phyloP scores from a whole-genome alignment of 2,797 vertebrate species.

The Caiman crocodilus region DNA sequence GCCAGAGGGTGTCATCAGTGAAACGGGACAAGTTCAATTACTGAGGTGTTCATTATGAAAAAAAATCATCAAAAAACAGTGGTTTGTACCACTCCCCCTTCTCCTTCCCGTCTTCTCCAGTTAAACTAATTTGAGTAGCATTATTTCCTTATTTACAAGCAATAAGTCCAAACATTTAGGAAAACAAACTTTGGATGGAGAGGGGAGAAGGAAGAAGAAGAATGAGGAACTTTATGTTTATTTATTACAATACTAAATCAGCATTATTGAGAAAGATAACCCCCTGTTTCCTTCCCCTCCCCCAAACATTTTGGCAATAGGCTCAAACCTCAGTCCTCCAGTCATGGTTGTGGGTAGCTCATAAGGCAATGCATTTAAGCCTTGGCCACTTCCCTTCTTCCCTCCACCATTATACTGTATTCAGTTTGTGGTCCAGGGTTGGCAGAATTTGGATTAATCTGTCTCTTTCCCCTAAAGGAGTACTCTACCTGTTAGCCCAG shows the following conservation, averaged over 20 bases:
- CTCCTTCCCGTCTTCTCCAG: too few relatives aligned
- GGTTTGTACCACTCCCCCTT: too few relatives aligned
- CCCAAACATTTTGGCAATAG: not conserved
- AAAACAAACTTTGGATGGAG: not conserved
- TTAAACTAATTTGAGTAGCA: not conserved
- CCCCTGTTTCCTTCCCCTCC: not conserved
- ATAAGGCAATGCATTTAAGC: too few relatives aligned
- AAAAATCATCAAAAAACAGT: not conserved
- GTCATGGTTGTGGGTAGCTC: not conserved
- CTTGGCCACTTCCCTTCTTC: not conserved
- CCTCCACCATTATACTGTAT: not conserved
- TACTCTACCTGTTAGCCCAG: not conserved
- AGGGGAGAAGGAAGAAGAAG: not conserved
- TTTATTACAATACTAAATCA: not conserved
- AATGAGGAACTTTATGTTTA: not conserved
- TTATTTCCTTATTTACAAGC: not conserved
- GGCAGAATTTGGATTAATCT: not conserved
- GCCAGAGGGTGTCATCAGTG: not conserved
- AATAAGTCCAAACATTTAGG: not conserved
- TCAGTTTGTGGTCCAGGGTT: not conserved
- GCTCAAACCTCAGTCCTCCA: not conserved
- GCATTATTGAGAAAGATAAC: not conserved
- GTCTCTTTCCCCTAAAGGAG: not conserved
- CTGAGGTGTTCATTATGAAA: conserved; percentile 29
- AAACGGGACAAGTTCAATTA: fast-evolving